phyloP scores from a whole-genome alignment of 2,113 vertebrate genomes.

The Protobothrops mucrosquamatus region DNA sequence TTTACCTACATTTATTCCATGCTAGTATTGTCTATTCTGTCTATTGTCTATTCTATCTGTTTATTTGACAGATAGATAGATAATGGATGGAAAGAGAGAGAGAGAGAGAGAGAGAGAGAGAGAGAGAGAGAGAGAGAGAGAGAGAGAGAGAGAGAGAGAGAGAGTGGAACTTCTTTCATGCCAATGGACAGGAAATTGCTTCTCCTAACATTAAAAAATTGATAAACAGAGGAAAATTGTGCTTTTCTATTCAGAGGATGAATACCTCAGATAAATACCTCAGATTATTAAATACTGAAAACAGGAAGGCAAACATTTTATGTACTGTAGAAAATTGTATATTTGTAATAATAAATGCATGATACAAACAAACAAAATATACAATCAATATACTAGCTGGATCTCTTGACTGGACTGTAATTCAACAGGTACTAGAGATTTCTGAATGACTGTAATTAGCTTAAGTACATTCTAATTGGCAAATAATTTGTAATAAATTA shows the following conservation, averaged over 20 bases:
- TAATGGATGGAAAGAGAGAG: no score
- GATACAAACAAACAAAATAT: neutral
- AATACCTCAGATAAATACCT: neutral
- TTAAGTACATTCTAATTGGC: neutral
- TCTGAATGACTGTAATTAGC: neutral
- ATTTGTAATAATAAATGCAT: neutral
- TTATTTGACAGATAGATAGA: neutral
- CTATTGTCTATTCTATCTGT: neutral
- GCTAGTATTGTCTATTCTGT: neutral
- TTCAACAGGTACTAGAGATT: neutral
- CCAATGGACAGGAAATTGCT: neutral
- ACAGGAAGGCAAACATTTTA: neutral
- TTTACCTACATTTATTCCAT: neutral
- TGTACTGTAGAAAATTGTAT: neutral
- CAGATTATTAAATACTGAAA: neutral
- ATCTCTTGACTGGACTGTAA: neutral
- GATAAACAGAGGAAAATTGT: neutral
- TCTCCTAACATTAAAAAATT: neutral
- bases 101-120: no score
- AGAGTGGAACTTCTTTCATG: neutral
- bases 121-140: no score
- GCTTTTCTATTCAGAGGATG: neutral
- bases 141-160: no score
- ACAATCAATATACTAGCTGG: neutral
- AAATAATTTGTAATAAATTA: neutral